A percentile compares a stretch with the other conserved stretches of the same genome.
Evolutionary conservation across 2,797 vertebrate genomes (phyloP).

Genomic region (Poecilia velifera): DNA sequence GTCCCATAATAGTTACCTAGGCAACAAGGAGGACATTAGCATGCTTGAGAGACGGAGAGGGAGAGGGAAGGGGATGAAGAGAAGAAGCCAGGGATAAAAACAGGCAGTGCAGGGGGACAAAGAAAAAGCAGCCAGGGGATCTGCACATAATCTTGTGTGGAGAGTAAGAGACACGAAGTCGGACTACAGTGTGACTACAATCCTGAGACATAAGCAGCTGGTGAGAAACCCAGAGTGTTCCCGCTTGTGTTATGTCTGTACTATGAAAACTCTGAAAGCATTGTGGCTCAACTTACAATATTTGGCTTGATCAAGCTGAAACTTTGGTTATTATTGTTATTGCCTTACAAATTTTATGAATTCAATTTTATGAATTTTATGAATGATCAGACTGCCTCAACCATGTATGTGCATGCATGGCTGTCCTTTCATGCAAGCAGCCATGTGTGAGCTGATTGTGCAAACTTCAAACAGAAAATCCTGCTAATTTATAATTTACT

Average conservation of each 20-base stretch:
- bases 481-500: background rate
- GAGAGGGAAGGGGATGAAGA: constrained; percentile 47
- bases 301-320: constrained; percentile 41
- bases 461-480: background rate
- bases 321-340: too few species aligned
- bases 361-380: background rate
- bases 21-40: constrained; percentile 90
- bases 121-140: constrained; percentile 34
- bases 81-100: constrained; percentile 49
- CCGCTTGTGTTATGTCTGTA: constrained; percentile 34
- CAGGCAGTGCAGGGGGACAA: constrained; percentile 38
- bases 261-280: constrained; percentile 74
- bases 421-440: background rate
- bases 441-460: background rate
- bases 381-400: background rate
- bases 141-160: constrained; percentile 44
- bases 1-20: constrained; percentile 99
- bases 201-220: constrained; percentile 52
- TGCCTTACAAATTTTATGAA: background rate
- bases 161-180: constrained; percentile 45
- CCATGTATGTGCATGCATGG: background rate
- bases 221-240: constrained; percentile 21
- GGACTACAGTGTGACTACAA: constrained; percentile 45
- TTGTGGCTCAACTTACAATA: constrained; percentile 64
- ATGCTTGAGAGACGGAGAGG: constrained; percentile 82